These are phyloP conservation scores for Schrankia costaestrigalis DNA, from an alignment of 2,888 invertebrate genomes.

Conservation along the genomic window DNA sequence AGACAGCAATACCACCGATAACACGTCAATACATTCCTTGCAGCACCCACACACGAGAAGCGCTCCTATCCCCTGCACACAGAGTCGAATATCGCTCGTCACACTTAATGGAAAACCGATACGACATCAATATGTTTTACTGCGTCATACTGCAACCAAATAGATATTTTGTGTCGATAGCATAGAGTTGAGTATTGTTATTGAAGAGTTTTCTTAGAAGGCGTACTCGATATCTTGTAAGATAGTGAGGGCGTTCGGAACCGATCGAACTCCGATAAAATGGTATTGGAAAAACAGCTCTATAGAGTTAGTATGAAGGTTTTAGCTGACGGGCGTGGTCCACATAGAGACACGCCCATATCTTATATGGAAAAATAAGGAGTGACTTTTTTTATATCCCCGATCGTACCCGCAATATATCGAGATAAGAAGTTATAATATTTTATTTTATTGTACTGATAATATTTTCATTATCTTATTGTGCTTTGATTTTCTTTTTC, in stretches of 20 bases:
- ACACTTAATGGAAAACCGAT: slow-evolving; percentile 77
- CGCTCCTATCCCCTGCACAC: slow-evolving; percentile 31
- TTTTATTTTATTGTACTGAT: slow-evolving; percentile 48
- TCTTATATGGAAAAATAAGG: slow-evolving; percentile 71
- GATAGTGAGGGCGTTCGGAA: slow-evolving; percentile 78
- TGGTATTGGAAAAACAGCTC: slow-evolving; percentile 74
- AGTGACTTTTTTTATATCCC: slow-evolving; percentile 60
- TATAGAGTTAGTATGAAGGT: slow-evolving; percentile 63
- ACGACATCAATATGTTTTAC: slow-evolving; percentile 79
- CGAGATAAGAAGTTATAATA: slow-evolving; percentile 50
- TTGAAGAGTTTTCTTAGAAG: slow-evolving; percentile 62
- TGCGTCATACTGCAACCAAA: slow-evolving; percentile 40
- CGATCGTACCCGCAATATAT: slow-evolving; percentile 48
- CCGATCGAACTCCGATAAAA: slow-evolving; percentile 74
- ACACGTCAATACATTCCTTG: slow-evolving; percentile 80
- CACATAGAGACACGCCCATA: slow-evolving; percentile 68
- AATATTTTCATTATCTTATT: slow-evolving; percentile 35
- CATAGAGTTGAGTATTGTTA: slow-evolving; percentile 51
- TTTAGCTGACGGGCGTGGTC: slow-evolving; percentile 65
- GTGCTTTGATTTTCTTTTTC: slow-evolving; percentile 40
- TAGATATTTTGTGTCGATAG: slow-evolving; percentile 35
- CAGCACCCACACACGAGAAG: slow-evolving; percentile 48
- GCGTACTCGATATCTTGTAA: slow-evolving; percentile 79
- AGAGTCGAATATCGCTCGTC: slow-evolving; percentile 46
- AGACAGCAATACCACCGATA: slow-evolving; percentile 74